Evolutionary conservation across 2,888 invertebrate species (phyloP), one percentile per base, ranked within the genome.

Genomic region (Papilio gigon): DNA sequence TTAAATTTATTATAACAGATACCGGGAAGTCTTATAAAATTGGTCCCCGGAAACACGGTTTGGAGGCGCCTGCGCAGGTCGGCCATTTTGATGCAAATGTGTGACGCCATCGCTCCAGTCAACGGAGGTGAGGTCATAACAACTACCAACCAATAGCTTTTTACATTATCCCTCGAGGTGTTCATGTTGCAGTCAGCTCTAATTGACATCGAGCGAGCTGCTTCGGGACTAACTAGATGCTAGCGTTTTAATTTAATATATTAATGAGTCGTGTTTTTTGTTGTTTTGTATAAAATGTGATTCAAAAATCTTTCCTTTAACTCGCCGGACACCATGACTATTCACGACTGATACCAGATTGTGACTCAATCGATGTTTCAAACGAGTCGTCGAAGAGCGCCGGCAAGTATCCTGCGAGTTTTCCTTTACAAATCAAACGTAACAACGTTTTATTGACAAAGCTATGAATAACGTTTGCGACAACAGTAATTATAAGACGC

Each of bases 31-130:
- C 53, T 53, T 27, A 27, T 6, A 22, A 22, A 44, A 14, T 33
- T 33, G 2, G 8, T 59, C 17, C n/a, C 47, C 5, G 9, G n/a
- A 35, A n/a, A 6, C 37, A n/a, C 3, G n/a, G 58, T 44, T 40
- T 8, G 37, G 59, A 33, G 0, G 14, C 17, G 58, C 47, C 37
- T 60, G 58, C 35, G 42, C 27, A 50, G 6, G 27, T 17, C 68
- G 47, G 68, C 68, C 68, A 64, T 68, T 33, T 68, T 64, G 27
- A 64, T 68, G 68, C 63, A 63, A 68, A 64, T 68, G 37, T n/a
- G 47, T 68, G 63, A 64, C 63, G 68, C 64, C 63, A 68, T 27
- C 14, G 20, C 47, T 44, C 61, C 67, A 47, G 6, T 27, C 63
- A 14, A 12, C 42, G 0, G 2, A 25, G 27, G 44, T 68, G 63